phyloP scores from a whole-genome alignment of 2,888 invertebrate genomes.

The Drosophila bunnanda region DNA sequence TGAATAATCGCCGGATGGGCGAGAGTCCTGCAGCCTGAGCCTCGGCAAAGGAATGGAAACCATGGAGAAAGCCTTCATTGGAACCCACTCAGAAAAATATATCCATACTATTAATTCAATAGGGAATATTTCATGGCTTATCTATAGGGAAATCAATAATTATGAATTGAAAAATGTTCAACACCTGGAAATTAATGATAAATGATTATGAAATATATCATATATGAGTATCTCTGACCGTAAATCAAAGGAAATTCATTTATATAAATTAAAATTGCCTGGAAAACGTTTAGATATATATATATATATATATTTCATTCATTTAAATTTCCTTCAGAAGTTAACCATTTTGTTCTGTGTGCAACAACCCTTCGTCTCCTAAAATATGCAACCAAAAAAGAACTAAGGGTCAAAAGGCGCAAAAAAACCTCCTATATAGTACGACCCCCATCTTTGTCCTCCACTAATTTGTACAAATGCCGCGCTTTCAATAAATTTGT shows the following conservation, averaged over 20 bases:
- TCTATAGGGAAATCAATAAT: background rate
- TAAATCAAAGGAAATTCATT: background rate
- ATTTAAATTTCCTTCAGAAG: background rate
- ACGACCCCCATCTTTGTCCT: constrained; percentile 11
- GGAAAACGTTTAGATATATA: too few species aligned
- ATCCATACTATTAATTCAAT: background rate
- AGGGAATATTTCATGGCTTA: background rate
- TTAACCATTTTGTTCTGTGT: background rate
- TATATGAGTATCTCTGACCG: background rate
- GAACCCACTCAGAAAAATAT: constrained; percentile 1
- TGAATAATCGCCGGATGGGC: constrained; percentile 81
- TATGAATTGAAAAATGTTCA: background rate
- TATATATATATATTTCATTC: accelerated
- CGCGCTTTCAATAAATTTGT: constrained; percentile 77
- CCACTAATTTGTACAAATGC: constrained; percentile 58
- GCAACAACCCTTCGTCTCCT: background rate
- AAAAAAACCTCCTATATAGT: background rate
- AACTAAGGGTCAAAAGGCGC: background rate
- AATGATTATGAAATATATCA: background rate
- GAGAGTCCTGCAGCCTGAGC: constrained; percentile 34
- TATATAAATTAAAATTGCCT: background rate
- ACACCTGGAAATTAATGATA: background rate
- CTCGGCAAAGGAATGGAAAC: constrained; percentile 1
- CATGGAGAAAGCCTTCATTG: background rate
- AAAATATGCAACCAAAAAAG: constrained; percentile 9